Base-by-base conservation (phyloP, 2,888 invertebrate species). In the Drosophila buzzatii region DNA sequence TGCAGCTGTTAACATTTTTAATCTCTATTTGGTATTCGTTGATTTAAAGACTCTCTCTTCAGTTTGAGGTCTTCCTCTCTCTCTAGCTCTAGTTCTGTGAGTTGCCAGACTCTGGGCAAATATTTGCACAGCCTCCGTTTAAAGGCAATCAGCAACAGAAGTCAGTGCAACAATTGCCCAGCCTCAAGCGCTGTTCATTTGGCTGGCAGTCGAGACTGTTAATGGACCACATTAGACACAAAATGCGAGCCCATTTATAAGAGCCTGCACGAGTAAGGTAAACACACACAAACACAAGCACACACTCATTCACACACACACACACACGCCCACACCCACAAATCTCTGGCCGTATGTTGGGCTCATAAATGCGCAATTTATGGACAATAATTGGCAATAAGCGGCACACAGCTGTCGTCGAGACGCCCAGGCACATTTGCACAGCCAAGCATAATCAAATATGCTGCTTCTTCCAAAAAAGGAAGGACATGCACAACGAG, bases 301-400 rank as follows among this genome's bases (percentile, higher is more conserved):
- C 69, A 52, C 49, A 39, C 23, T 14, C 14, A 23, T 12, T 41
- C 39, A 51, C 37, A 55, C 37, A 42, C 49, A 53, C 27, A 23
- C 35, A 52, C 56, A 52, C 37, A 9, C 1, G 0, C 14, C 5
- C 49, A 52, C 41, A n/a, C 42, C 33, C 31, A 12, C 53, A 16
- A 23, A 14, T 45, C 57, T 39, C 56, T 20, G 23, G 4, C 52
- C 56, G 27, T 42, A 58, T 20, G 49, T 39, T 33, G 57, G 57
- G 31, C 76, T 73, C 78, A 74, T 81, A 89, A 85, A 82, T 86
- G 82, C 76, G 86, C 90, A 87, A 90, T 90, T 91, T 90, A 90
- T 89, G 81, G 81, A 83, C 81, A 90, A 90, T 90, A 91, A 90
- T 91, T 91, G 90, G 77, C 90, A 90, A 86, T 86, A 86, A 86